Evolutionary conservation across 2,888 invertebrate genomes (phyloP), one percentile per base, ranked within the genome.

Genomic region (Orthosia incerta): DNA sequence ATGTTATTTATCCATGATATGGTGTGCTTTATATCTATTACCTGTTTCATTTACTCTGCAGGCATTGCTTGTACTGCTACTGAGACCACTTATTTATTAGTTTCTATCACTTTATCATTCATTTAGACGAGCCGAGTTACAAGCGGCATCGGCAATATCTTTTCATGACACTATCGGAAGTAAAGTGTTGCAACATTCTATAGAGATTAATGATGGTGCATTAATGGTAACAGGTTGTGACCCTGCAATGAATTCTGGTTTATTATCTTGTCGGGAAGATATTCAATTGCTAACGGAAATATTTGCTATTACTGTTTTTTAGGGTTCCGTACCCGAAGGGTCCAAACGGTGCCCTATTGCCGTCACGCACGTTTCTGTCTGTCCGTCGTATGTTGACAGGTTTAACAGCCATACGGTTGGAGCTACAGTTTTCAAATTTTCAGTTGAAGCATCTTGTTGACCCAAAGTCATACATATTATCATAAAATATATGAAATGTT

Each of bases 41-140:
- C 46, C 4, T 39, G 13, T 26, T 57, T 16, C 0, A 75, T 59
- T 50, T 16, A 45, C 13, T 16, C 45, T 23, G 20, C 39, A 31
- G 48, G n/a, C 3, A 48, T 2, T 15, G 13, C 18, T 74, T 26
- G 16, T 3, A 48, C 12, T 16, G 18, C 11, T 76, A 31, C 26
- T 23, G 5, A 45, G 18, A 31, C 12, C 3, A 55, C 3, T 73
- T 61, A 57, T 70, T 67, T 83, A 70, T 74, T 61, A 4, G 16
- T 20, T 50, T 64, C 48, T 53, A 64, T 18, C 12, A 48, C 39
- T 70, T 67, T 74, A 83, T 74, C 79, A 79, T 69, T 66, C 16
- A 56, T 15, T 46, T 26, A 11, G 26, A 63, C 56, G 61, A 13
- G 48, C 45, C 15, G 16, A 82, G 31, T 66, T 71, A 79, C 16